Conservation (phyloP, 64 coral and sea anemone genomes). For the Stylophora pistillata region DNA sequence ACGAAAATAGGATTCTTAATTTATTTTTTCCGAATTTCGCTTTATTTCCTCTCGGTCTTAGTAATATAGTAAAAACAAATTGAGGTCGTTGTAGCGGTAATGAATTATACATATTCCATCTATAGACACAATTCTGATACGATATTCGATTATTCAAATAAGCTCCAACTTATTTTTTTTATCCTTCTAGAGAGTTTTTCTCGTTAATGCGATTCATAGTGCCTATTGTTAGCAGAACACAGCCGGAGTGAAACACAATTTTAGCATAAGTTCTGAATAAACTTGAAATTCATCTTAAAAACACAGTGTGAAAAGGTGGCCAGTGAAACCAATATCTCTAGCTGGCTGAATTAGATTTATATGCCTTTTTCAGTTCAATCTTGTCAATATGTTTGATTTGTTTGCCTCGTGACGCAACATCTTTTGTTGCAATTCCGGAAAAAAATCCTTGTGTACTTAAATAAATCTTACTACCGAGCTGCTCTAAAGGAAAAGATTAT, state of each 20-base stretch:
- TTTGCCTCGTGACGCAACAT: conserved; percentile 28
- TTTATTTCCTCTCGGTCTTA: conserved; percentile 39
- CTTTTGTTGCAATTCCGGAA: conserved; percentile 42
- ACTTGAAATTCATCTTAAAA: neutral
- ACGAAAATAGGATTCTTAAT: conserved; percentile 44
- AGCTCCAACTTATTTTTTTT: conserved; percentile 19
- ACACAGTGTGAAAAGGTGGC: neutral
- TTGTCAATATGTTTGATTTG: conserved; percentile 42
- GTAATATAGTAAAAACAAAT: conserved; percentile 60
- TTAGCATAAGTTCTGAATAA: neutral
- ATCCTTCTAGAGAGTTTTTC: conserved; percentile 2
- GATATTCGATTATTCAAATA: conserved; percentile 73
- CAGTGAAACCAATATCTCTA: conserved; percentile 2
- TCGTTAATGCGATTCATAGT: neutral
- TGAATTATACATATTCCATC: conserved; percentile 65
- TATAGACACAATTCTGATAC: conserved; percentile 53
- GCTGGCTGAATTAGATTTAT: conserved; percentile 3
- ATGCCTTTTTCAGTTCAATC: conserved; percentile 47
- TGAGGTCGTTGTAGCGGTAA: conserved; percentile 49
- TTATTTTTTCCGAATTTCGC: conserved; percentile 1
- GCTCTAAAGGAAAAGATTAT: neutral
- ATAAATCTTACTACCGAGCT: conserved; percentile 38
- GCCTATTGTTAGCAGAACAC: neutral
- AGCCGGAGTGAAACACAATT: neutral
- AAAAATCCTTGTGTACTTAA: conserved; percentile 40